Evolutionary conservation across 2,113 vertebrate species (phyloP).

Genomic region (Psilopsiagon aurifrons): DNA sequence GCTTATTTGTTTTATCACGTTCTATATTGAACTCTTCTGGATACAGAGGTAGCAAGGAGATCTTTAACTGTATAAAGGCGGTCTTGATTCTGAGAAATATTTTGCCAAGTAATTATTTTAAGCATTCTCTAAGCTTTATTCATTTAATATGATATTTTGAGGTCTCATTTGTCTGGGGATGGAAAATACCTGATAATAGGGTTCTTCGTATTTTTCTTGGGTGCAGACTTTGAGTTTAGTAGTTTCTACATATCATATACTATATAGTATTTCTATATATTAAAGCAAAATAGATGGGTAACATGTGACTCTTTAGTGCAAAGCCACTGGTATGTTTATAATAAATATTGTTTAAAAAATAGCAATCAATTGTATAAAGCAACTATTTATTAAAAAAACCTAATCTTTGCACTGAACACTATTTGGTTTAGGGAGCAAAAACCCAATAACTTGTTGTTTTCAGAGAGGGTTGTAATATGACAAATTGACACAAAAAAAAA

Average conservation of each 20-base stretch:
- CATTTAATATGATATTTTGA: background rate
- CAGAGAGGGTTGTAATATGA: slow-evolving; percentile 72
- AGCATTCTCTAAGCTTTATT: background rate
- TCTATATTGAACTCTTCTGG: background rate
- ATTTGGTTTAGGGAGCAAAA: slow-evolving; percentile 62
- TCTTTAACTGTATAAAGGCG: background rate
- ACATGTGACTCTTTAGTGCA: background rate
- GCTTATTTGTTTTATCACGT: background rate
- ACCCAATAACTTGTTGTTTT: slow-evolving; percentile 76
- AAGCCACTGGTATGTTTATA: background rate
- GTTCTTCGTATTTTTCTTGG: background rate
- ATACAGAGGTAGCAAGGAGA: background rate
- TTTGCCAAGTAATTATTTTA: background rate
- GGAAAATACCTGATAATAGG: background rate
- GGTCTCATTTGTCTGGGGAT: background rate
- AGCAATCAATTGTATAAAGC: background rate
- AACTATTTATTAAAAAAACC: slow-evolving; percentile 32
- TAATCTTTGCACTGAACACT: slow-evolving; percentile 56
- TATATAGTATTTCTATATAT: background rate
- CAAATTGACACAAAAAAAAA: slow-evolving; percentile 74
- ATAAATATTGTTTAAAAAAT: slow-evolving; percentile 19
- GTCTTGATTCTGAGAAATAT: background rate
- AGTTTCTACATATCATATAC: background rate
- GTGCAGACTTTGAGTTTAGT: background rate
- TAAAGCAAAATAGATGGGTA: background rate